These are phyloP conservation scores for Drosophila chauvacae DNA, from an alignment of 1,140 invertebrate genomes.

Conservation along the genomic window DNA sequence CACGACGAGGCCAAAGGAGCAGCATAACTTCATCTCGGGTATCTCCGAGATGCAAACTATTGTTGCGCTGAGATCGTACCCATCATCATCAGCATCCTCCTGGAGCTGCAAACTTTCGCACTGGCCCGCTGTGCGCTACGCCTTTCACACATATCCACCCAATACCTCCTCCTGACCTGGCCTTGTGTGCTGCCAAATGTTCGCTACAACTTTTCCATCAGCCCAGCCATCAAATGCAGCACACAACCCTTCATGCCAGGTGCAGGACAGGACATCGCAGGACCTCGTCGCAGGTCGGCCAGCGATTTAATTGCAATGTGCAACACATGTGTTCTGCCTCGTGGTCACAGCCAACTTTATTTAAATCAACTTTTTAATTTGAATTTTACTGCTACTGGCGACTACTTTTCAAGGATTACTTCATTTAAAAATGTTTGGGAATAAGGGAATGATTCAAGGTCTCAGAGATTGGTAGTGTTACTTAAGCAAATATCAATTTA, in stretches of 20 bases:
- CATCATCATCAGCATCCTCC: conserved; percentile 51
- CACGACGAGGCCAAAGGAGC: conserved; percentile 3
- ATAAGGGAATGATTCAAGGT: neutral
- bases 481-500: neutral
- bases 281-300: conserved; percentile 15
- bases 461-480: too few relatives aligned
- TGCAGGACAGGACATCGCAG: conserved; percentile 8
- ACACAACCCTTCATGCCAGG: conserved; percentile 31
- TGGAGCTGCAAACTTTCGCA: conserved; percentile 53
- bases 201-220: conserved; percentile 77
- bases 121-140: conserved; percentile 42
- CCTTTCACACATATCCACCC: neutral
- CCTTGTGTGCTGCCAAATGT: conserved; percentile 48
- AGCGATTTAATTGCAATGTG: conserved; percentile 75
- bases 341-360: neutral
- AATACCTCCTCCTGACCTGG: conserved; percentile 14
- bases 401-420: neutral
- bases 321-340: conserved; percentile 52
- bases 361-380: conserved; percentile 18
- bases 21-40: conserved; percentile 50
- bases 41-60: conserved; percentile 77
- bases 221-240: conserved; percentile 72
- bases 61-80: conserved; percentile 69
- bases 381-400: too few relatives aligned
- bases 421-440: neutral